A percentile compares a stretch with the other conserved stretches of the same genome.
Conservation (phyloP, 2,113 vertebrate genomes). For the Chlorodrepanis virens region DNA sequence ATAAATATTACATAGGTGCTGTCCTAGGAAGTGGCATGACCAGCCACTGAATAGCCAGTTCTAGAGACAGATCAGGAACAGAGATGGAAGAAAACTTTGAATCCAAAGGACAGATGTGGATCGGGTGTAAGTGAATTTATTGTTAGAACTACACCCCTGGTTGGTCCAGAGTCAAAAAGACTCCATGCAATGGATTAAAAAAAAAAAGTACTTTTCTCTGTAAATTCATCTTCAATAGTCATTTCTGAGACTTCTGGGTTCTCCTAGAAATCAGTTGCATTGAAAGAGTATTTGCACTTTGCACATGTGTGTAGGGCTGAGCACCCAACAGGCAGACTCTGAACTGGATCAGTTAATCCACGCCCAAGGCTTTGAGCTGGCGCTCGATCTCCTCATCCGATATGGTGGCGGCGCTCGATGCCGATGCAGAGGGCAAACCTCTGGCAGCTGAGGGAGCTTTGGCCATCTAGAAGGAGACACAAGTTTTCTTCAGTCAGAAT, state of each 20-base stretch:
- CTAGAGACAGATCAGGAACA: not conserved
- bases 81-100: not conserved
- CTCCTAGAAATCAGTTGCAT: slow-evolving; percentile 50
- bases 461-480: slow-evolving; percentile 84
- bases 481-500: not conserved
- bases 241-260: slow-evolving; percentile 38
- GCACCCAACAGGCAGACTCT: slow-evolving; percentile 5
- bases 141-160: not conserved
- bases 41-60: not conserved
- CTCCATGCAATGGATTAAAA: not conserved
- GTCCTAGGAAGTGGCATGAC: not conserved
- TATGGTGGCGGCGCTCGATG: slow-evolving; percentile 82
- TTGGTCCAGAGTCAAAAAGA: not conserved
- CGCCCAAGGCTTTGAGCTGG: slow-evolving; percentile 92
- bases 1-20: not conserved
- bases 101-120: not conserved
- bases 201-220: not conserved
- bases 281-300: slow-evolving; percentile 48
- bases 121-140: not conserved
- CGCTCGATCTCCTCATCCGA: slow-evolving; percentile 97
- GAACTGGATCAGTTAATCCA: slow-evolving; percentile 78
- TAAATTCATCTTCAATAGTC: not conserved
- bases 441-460: slow-evolving; percentile 89
- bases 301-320: not conserved
- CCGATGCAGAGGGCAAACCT: slow-evolving; percentile 81